Percentiles rank a stretch among this genome's conserved stretches.
These are phyloP conservation scores for Thymelicus sylvestris DNA, from an alignment of 2,888 invertebrate genomes.

Conservation along the genomic window DNA sequence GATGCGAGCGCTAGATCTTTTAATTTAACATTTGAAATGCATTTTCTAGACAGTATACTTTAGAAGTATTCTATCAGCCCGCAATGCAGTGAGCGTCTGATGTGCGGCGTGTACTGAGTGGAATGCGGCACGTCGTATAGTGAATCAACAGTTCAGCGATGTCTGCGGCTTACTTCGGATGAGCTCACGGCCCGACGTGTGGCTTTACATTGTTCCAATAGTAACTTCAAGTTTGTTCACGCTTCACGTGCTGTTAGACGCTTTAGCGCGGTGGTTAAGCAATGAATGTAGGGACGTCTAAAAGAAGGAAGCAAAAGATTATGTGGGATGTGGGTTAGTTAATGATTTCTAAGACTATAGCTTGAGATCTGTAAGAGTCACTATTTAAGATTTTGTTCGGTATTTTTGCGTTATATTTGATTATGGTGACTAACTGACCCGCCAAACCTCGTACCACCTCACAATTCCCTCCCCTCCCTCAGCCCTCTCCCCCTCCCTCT, in stretches of 20 bases:
- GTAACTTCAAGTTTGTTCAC: conserved; percentile 12
- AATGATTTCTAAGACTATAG: too few species aligned
- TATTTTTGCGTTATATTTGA: too few species aligned
- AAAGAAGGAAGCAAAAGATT: too few species aligned
- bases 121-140: conserved; percentile 8
- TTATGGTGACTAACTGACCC: too few species aligned
- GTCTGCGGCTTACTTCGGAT: conserved; percentile 13
- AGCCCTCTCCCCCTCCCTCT: too few species aligned
- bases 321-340: too few species aligned
- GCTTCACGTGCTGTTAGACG: conserved; percentile 25
- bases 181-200: not conserved
- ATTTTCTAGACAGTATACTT: not conserved
- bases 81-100: conserved; percentile 7
- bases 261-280: not conserved
- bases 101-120: not conserved
- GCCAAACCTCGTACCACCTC: too few species aligned
- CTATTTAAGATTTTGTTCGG: too few species aligned
- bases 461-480: too few species aligned
- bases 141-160: conserved; percentile 10
- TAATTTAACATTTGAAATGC: not conserved
- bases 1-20: not conserved
- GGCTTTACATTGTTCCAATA: conserved; percentile 5
- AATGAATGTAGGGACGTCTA: too few species aligned
- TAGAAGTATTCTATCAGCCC: not conserved
- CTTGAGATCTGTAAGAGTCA: too few species aligned